Evolutionary conservation across 2,888 invertebrate species (phyloP).

Genomic region (Ornithoptera priamus): DNA sequence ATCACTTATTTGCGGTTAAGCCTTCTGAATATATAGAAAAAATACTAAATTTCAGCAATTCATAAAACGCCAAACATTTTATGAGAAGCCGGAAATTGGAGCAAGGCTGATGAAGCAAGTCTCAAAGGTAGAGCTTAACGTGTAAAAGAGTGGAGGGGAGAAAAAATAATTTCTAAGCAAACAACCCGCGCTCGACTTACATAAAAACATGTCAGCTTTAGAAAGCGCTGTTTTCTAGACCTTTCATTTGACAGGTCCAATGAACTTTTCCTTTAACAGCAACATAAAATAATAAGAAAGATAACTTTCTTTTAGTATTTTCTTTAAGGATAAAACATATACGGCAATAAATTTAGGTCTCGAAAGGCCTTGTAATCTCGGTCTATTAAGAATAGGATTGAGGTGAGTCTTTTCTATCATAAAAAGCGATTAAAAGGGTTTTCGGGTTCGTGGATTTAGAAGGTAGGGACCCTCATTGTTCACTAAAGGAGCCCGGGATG

Average conservation of each 20-base stretch:
- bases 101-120: not conserved
- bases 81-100: not conserved
- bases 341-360: too few species aligned
- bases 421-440: too few species aligned
- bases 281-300: not conserved
- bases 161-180: conserved; percentile 5
- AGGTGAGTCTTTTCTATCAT: too few species aligned
- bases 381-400: too few species aligned
- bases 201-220: conserved; percentile 8
- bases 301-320: not conserved
- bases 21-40: not conserved
- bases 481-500: too few species aligned
- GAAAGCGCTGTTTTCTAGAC: not conserved
- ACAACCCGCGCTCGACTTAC: not conserved
- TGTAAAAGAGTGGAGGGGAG: not conserved
- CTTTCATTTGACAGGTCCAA: not conserved
- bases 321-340: not conserved
- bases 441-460: too few species aligned
- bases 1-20: too few species aligned
- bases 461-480: too few species aligned
- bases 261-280: not conserved
- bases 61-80: not conserved
- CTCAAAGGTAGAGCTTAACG: not conserved
- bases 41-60: not conserved
- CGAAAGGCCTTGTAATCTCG: too few species aligned